Evolutionary conservation across 2,797 vertebrate genomes (phyloP).

Genomic region (Trachops cirrhosus): DNA sequence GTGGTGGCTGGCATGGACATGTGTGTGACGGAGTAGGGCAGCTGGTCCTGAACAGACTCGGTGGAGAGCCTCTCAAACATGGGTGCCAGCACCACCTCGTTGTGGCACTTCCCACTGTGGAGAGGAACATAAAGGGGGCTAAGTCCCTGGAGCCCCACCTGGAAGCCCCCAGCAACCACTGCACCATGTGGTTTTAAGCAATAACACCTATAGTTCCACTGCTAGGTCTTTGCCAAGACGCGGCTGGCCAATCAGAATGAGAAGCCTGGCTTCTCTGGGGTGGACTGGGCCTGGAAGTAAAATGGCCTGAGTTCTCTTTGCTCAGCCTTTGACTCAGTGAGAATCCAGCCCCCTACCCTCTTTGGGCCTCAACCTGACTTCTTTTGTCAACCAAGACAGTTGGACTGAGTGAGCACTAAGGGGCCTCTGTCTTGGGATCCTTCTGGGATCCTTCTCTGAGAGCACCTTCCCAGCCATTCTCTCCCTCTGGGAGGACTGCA

Average conservation of each 20-base stretch:
- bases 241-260: background rate
- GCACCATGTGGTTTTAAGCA: background rate
- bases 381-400: background rate
- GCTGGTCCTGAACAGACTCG: constrained; percentile 90
- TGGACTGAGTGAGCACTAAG: background rate
- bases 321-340: background rate
- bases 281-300: background rate
- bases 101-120: constrained; percentile 94
- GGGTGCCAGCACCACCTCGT: constrained; percentile 93
- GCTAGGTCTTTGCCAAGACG: background rate
- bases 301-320: background rate
- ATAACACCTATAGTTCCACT: background rate
- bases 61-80: constrained; percentile 94
- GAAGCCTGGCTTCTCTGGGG: background rate
- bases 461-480: background rate
- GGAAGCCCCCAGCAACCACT: background rate
- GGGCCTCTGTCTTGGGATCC: background rate
- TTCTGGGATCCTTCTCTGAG: background rate
- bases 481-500: background rate
- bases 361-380: background rate
- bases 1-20: constrained; percentile 95
- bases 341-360: background rate
- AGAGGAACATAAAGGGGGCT: constrained; percentile 49
- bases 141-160: background rate
- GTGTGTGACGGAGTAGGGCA: constrained; percentile 95